phyloP scores from a whole-genome alignment of 2,888 invertebrate genomes.

The Drosophila planitibia region DNA sequence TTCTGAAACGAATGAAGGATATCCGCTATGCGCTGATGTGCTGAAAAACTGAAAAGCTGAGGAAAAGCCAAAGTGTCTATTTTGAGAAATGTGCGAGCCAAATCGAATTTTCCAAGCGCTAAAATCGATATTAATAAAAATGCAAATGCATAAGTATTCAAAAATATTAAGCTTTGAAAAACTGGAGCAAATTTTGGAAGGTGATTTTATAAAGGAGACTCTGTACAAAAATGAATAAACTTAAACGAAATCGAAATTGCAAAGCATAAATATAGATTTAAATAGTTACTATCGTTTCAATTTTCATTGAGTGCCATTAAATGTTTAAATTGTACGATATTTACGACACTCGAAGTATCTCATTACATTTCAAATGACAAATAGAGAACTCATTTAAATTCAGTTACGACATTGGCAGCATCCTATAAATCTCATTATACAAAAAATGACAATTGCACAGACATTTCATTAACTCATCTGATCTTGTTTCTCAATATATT shows the following conservation, averaged over 20 bases:
- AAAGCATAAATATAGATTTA: neutral
- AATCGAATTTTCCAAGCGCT: neutral
- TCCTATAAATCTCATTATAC: neutral
- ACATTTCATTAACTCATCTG: slow-evolving; percentile 6
- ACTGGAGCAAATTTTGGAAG: neutral
- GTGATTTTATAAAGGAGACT: neutral
- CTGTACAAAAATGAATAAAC: no score
- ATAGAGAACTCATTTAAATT: neutral
- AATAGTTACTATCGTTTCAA: neutral
- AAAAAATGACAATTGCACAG: slow-evolving; percentile 22
- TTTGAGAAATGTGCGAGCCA: neutral
- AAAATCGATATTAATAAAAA: neutral
- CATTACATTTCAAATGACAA: neutral
- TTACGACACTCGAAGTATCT: neutral
- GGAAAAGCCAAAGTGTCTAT: neutral
- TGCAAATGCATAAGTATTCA: neutral
- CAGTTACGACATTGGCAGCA: neutral
- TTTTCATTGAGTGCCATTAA: neutral
- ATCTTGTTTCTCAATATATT: slow-evolving; percentile 6
- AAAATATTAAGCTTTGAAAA: no score
- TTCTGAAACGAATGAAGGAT: slow-evolving; percentile 32
- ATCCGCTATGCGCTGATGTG: slow-evolving; percentile 5
- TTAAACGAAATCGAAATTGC: neutral
- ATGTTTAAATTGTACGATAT: neutral
- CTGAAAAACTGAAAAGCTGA: neutral